Evolutionary conservation across 2,888 invertebrate species (phyloP), one percentile per base, ranked within the genome.

Genomic region (Iselma pallidipennis): DNA sequence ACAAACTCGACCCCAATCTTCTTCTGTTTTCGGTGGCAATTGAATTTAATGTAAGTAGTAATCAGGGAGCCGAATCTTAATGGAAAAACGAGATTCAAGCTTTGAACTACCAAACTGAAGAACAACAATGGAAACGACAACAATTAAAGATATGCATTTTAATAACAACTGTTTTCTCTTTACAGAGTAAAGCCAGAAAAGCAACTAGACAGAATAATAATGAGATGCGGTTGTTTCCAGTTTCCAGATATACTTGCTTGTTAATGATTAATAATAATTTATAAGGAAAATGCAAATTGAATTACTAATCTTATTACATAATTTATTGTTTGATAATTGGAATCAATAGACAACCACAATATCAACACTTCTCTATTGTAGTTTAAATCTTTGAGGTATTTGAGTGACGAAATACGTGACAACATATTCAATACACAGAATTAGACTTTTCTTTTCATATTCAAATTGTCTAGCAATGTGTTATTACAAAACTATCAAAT

Each of bases 381-480:
- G 37, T 33, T 14, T 33, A 33, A 33, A 33, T 4, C 31, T n/a
- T 33, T 33, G n/a, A 33, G n/a, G 31, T 33, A 33, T 33, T 33
- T 5, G 16, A 37, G 37, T 37, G 37, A 37, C 16, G 37, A 37
- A 37, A 37, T 37, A 6, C 5, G 16, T 9, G 14, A 33, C 14
- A 33, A n/a, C n/a, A n/a, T n/a, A n/a, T n/a, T n/a, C n/a, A n/a
- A 33, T 14, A 33, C 1, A 37, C 16, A 37, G 16, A 37, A 37
- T 37, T 37, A 37, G 37, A 37, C 9, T 37, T 33, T 14, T 33
- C 31, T 19, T 7, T 51, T 42, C 37, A 49, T 51, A 45, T 45
- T 45, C 45, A 57, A 45, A 45, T 51, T 14, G 49, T 49, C 49
- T 45, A 42, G 28, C 28, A 14, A 37, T 37, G 37, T 7, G 12